Conservation (phyloP, 2,888 invertebrate species). For the Cerastis rubricosa region DNA sequence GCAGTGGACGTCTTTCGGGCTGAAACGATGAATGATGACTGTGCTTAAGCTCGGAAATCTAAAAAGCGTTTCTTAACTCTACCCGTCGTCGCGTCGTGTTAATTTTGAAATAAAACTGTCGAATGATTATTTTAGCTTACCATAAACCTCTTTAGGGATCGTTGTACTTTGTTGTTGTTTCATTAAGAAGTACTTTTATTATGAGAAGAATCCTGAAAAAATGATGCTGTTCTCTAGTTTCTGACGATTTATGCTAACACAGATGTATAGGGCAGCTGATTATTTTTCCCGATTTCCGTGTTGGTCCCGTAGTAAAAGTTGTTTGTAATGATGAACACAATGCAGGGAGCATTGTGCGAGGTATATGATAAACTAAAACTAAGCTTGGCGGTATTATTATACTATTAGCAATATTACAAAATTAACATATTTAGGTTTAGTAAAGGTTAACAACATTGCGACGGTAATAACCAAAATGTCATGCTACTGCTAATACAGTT, state of each 20-base stretch:
- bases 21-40: slow-evolving; percentile 65
- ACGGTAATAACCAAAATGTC: slow-evolving; percentile 11
- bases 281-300: neutral
- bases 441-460: neutral
- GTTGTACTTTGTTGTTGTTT: neutral
- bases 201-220: neutral
- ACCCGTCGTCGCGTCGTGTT: neutral
- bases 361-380: neutral
- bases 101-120: neutral
- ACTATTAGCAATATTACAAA: neutral
- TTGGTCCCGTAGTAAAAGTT: neutral
- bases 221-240: neutral
- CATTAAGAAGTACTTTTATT: neutral
- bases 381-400: neutral
- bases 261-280: neutral
- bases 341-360: neutral
- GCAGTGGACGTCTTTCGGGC: too few relatives aligned
- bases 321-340: neutral
- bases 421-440: neutral
- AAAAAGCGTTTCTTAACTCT: slow-evolving; percentile 1
- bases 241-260: neutral
- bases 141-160: neutral
- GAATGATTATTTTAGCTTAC: neutral
- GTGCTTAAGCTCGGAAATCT: slow-evolving; percentile 46
- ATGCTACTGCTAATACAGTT: neutral